Conservation (phyloP, 2,888 invertebrate genomes). For the Ophion ellenae region DNA sequence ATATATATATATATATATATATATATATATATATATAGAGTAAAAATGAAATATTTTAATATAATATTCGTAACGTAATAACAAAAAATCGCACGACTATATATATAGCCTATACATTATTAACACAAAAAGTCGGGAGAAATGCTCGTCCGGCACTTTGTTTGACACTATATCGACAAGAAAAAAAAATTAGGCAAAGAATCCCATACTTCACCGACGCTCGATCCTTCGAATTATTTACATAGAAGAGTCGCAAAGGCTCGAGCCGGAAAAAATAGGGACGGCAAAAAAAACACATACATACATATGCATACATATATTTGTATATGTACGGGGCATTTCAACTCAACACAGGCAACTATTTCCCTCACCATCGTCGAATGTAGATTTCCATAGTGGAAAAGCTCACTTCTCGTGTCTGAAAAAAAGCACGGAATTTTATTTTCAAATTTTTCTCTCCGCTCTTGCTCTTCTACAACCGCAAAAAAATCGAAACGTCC, state of each 20-base stretch:
- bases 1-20: too few relatives aligned
- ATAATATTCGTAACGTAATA: slow-evolving; percentile 69
- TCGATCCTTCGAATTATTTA: slow-evolving; percentile 9
- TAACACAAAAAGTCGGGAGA: slow-evolving; percentile 69
- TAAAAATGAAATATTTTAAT: slow-evolving; percentile 34
- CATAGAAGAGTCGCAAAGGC: neutral
- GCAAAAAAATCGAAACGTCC: too few relatives aligned
- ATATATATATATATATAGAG: slow-evolving; percentile 51
- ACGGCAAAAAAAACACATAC: neutral
- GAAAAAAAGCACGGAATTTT: too few relatives aligned
- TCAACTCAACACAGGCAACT: too few relatives aligned
- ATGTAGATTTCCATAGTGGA: too few relatives aligned
- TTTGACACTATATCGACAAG: neutral
- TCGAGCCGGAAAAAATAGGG: slow-evolving; percentile 8
- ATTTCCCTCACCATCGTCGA: too few relatives aligned
- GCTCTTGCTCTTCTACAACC: too few relatives aligned
- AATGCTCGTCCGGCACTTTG: neutral
- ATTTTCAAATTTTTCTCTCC: too few relatives aligned
- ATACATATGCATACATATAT: neutral
- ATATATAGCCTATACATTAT: slow-evolving; percentile 72
- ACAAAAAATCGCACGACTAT: slow-evolving; percentile 71
- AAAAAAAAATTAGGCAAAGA: neutral
- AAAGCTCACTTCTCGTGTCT: too few relatives aligned
- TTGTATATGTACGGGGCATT: too few relatives aligned
- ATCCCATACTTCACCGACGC: neutral